These are phyloP conservation scores for Ceriagrion tenellum DNA, from an alignment of 2,888 invertebrate species.

Conservation along the genomic window DNA sequence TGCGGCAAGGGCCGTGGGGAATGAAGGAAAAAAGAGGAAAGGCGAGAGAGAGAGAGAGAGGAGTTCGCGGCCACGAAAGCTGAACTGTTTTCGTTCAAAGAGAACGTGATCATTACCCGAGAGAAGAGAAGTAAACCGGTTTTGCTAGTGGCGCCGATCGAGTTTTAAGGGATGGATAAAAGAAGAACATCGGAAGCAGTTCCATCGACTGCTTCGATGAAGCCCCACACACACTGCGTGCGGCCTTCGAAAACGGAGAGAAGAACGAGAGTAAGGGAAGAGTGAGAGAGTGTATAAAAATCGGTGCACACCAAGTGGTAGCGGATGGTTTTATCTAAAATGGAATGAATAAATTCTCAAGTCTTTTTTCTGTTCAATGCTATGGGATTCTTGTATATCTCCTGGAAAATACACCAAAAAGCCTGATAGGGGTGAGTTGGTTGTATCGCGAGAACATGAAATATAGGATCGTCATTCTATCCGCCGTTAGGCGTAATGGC, in stretches of 20 bases:
- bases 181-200: conserved; percentile 59
- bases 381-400: too few species aligned
- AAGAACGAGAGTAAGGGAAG: neutral
- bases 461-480: too few species aligned
- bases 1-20: neutral
- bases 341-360: too few species aligned
- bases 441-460: too few species aligned
- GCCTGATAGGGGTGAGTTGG: too few species aligned
- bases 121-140: conserved; percentile 61
- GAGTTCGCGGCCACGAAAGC: conserved; percentile 32
- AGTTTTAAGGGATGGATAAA: conserved; percentile 35
- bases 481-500: too few species aligned
- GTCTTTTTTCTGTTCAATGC: too few species aligned
- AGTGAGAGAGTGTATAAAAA: neutral
- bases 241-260: neutral
- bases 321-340: neutral
- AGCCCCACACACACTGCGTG: neutral
- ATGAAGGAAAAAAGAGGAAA: neutral
- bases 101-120: conserved; percentile 63
- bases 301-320: neutral
- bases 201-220: neutral
- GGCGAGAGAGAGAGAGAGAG: neutral
- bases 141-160: conserved; percentile 57
- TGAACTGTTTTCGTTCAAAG: conserved; percentile 59
- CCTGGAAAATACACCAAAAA: too few species aligned